phyloP scores from a whole-genome alignment of 30 jellyfish, hydroid and myxozoan species.

The Turritopsis dohrnii region DNA sequence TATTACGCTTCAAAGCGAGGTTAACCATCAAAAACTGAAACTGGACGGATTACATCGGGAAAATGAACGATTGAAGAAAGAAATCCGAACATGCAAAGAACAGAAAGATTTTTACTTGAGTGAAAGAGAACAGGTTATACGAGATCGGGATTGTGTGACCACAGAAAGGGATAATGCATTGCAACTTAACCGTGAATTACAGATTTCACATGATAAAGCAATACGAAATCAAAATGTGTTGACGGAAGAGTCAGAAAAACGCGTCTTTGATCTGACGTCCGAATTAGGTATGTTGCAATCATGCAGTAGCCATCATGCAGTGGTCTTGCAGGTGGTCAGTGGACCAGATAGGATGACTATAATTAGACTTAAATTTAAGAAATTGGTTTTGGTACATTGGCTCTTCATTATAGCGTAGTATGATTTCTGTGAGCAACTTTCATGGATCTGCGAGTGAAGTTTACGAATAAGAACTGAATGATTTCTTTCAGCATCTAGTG shows the following conservation, averaged over 20 bases:
- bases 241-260: conserved; percentile 3
- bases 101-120: conserved; percentile 42
- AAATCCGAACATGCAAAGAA: conserved; percentile 41
- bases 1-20: conserved; percentile 29
- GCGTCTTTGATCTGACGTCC: background rate
- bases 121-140: conserved; percentile 64
- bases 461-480: no score
- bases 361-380: no score
- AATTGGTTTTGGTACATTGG: no score
- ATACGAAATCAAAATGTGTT: conserved; percentile 57
- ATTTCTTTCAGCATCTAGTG: no score
- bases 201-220: conserved; percentile 55
- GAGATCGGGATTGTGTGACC: conserved; percentile 44
- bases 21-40: conserved; percentile 36
- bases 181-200: conserved; percentile 55
- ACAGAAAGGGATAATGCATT: conserved; percentile 68
- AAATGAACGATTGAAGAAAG: conserved; percentile 47
- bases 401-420: no score
- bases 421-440: no score
- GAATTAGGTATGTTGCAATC: conserved; percentile 25
- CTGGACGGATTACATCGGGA: conserved; percentile 42
- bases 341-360: no score
- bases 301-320: no score
- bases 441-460: no score
- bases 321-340: no score